These are phyloP conservation scores for Bombus affinis DNA, from an alignment of 1,140 invertebrate species.

Conservation along the genomic window DNA sequence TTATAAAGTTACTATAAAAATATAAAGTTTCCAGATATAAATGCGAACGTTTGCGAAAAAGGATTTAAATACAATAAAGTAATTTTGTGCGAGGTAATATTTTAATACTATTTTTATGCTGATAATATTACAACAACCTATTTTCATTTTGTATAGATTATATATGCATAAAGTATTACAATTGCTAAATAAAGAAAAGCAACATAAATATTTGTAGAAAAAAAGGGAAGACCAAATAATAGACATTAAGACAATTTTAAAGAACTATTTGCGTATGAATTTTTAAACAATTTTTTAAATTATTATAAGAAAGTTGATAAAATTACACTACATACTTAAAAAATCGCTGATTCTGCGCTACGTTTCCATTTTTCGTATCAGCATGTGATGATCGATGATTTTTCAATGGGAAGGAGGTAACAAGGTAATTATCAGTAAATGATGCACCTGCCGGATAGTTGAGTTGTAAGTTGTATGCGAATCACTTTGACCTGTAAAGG, in stretches of 20 bases:
- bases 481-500: slow-evolving; percentile 61
- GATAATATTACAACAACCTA: too few species aligned
- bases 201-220: neutral
- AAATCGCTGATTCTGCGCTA: slow-evolving; percentile 31
- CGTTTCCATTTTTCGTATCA: slow-evolving; percentile 32
- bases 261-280: too few species aligned
- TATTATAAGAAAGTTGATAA: neutral
- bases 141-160: neutral
- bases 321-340: slow-evolving; percentile 39
- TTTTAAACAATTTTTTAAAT: neutral
- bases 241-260: neutral
- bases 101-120: neutral
- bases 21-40: neutral
- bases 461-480: slow-evolving; percentile 67
- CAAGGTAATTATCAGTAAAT: slow-evolving; percentile 59
- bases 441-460: slow-evolving; percentile 74
- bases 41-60: neutral
- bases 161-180: neutral
- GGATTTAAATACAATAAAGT: neutral
- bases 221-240: neutral
- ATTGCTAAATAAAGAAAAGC: neutral
- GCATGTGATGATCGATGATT: slow-evolving; percentile 38
- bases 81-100: neutral
- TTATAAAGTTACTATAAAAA: neutral
- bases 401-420: slow-evolving; percentile 25